Conservation (phyloP, 2,888 invertebrate genomes). For the Tiphia femorata region DNA sequence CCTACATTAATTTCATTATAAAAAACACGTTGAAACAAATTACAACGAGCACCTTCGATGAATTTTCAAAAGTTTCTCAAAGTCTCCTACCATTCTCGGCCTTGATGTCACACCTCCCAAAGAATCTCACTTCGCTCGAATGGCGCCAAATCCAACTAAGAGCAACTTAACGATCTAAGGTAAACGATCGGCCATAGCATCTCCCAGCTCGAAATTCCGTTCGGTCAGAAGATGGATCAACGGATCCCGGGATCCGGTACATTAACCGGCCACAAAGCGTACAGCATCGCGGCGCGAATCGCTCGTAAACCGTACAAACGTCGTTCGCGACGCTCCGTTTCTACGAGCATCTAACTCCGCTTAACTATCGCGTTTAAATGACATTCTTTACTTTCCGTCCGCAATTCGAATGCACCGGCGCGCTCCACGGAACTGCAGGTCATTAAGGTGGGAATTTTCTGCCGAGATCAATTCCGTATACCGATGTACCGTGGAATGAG, state of each 20-base stretch:
- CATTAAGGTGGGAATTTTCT: conserved; percentile 40
- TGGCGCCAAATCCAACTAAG: too few species aligned
- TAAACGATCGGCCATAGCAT: neutral
- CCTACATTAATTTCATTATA: too few species aligned
- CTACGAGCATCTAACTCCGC: conserved; percentile 48
- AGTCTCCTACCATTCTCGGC: too few species aligned
- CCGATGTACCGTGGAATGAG: too few species aligned
- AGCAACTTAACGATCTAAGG: too few species aligned
- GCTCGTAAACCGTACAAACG: conserved; percentile 55
- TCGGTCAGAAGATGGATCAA: conserved; percentile 33
- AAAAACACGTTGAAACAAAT: too few species aligned
- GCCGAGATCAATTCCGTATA: conserved; percentile 28
- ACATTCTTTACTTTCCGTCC: conserved; percentile 45
- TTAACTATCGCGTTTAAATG: conserved; percentile 53
- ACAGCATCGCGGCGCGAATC: conserved; percentile 42
- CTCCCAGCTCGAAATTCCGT: conserved; percentile 30
- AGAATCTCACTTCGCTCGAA: too few species aligned
- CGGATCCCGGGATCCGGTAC: conserved; percentile 48
- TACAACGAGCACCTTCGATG: too few species aligned
- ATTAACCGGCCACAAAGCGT: conserved; percentile 54
- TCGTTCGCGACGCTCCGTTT: conserved; percentile 50
- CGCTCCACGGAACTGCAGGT: conserved; percentile 31
- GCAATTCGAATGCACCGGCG: conserved; percentile 20
- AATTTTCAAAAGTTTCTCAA: too few species aligned
- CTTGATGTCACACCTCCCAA: too few species aligned